Evolutionary conservation across 2,113 vertebrate species (phyloP), one percentile per base, ranked within the genome.

Genomic region (Piaya cayana): DNA sequence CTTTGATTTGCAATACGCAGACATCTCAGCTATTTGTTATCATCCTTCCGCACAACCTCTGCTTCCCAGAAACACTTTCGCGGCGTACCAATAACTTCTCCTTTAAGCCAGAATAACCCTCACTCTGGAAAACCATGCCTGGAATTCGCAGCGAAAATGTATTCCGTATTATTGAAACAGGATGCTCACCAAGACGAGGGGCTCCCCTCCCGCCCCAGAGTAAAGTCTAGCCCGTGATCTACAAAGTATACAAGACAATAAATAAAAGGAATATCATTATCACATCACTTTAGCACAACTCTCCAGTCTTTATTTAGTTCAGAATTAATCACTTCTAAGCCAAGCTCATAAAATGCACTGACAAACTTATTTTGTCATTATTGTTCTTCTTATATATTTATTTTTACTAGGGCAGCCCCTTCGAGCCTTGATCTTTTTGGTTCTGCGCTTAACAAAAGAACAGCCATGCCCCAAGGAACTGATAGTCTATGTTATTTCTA

Each of bases 381-480:
- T 71, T 86, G 72, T 84, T 88, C 92, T 71, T 45, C 65, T 29
- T 91, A 93, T 86, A 87, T 75, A 95, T 91, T 95, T 96, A 82
- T 94, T 94, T 96, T 90, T 75, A 84, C 53, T 78, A 49, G 2
- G 6, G 85, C 90, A 60, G 82, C 12, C 69, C 76, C 72, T 79
- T 36, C 6, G 53, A 88, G 92, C 93, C 94, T 92, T 95, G 88
- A 93, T 96, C 92, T 93, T 95, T 95, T 95, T 88, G 92, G 90
- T 94, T 64, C 32, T 3, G n/a, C 0, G n/a, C 64, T 68, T 34
- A 56, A 96, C 92, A 94, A 96, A 96, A 76, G 90, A 88, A 25
- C 69, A 86, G 93, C 14, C 76, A 8, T 78, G 93, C 92, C 82
- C 92, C 90, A 93, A 95, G 93, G 94, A 97, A n/a, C 80, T 64